Conservation (phyloP, 2,797 vertebrate genomes). For the Rhinogobio ventralis region DNA sequence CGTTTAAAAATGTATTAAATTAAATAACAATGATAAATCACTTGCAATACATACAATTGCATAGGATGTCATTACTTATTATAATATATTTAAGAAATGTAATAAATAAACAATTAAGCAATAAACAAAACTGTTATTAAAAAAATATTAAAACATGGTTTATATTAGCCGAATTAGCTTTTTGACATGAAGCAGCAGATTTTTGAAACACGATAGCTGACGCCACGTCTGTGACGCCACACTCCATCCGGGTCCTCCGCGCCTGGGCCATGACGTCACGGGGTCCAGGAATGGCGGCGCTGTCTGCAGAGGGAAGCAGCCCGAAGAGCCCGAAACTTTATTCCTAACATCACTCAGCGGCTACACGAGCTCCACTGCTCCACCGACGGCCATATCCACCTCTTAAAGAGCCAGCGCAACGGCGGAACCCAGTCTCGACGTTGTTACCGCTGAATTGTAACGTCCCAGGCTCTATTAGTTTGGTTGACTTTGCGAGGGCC, state of each 20-base stretch:
- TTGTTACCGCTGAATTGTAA: slow-evolving; percentile 5
- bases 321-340: slow-evolving; percentile 82
- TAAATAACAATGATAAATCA: neutral
- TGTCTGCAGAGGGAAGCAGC: slow-evolving; percentile 78
- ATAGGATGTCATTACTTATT: neutral
- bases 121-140: neutral
- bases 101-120: neutral
- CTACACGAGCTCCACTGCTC: slow-evolving; percentile 56
- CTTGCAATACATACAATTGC: neutral
- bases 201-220: slow-evolving; percentile 22
- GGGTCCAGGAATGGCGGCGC: slow-evolving; percentile 81
- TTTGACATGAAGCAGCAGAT: neutral
- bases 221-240: slow-evolving; percentile 37
- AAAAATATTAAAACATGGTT: neutral
- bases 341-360: slow-evolving; percentile 71
- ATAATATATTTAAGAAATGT: neutral
- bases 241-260: slow-evolving; percentile 69
- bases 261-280: slow-evolving; percentile 71
- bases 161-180: neutral
- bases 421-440: slow-evolving; percentile 63
- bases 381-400: slow-evolving; percentile 48
- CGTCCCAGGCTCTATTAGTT: slow-evolving; percentile 24
- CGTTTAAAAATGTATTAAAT: too few species aligned
- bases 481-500: slow-evolving; percentile 53
- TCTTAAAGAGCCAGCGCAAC: slow-evolving; percentile 41